Evolutionary conservation across 23 tunicate genomes (phyloP), one percentile per base, ranked within the genome.

Genomic region (Diplosoma virens): DNA sequence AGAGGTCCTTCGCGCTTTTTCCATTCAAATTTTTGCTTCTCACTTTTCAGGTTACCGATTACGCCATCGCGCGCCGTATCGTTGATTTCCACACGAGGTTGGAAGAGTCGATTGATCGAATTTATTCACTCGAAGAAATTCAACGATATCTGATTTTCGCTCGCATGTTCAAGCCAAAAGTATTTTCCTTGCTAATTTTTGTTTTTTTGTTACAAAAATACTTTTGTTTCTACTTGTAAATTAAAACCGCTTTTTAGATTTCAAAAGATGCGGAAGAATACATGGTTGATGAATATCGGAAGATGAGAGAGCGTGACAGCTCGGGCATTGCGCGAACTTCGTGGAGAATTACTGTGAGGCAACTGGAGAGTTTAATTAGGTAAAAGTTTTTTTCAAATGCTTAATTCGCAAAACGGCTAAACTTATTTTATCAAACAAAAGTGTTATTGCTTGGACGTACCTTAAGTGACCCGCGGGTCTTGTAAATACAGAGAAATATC

Each of bases 301-400:
- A 56, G 32, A 95, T 95, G 99, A 58, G 99, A 28, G 99, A 95
- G 41, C 63, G 99, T 48, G 99, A 95, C 66, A 75, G 88, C 52
- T 91, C 88, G 30, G 95, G 93, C n/a, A 77, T 91, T 30, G 90
- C 99, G 0, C 59, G 99, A n/a, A 79, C 96, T 1, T 86, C 96
- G 0, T 95, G 99, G 99, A 84, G 99, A 46, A 95, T 95, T 2
- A 95, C 99, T 3, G 99, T 95, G 29, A 66, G 99, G 1, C 99
- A 95, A 75, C 79, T 95, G 58, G 99, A 95, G 69, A 89, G 96
- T 45, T 74, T 95, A 5, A 72, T 95, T 24, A 37, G 87, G 87
- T 81, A 14, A 22, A 11, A 14, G 50, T 9, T 14, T 41, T 9
- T 41, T 41, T 41, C 50, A 41, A 7, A 7, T 14, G 50, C 14